These are phyloP conservation scores for Micrasema longulum DNA, from an alignment of 1,140 invertebrate genomes.

Conservation along the genomic window DNA sequence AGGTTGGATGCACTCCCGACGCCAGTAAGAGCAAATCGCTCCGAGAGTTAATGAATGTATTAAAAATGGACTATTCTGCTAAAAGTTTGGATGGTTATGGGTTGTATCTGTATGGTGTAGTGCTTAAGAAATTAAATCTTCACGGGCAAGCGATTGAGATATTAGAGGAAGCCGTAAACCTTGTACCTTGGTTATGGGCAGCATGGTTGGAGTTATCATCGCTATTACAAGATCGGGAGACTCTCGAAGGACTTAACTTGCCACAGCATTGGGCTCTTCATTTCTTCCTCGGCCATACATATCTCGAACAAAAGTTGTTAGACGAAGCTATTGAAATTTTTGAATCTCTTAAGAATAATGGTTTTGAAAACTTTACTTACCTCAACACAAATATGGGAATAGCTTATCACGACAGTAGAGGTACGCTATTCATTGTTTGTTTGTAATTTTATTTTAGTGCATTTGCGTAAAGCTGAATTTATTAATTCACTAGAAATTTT, in stretches of 20 bases:
- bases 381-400: conserved; percentile 93
- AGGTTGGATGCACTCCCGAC: conserved; percentile 78
- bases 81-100: conserved; percentile 87
- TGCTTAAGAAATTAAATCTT: conserved; percentile 89
- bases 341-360: conserved; percentile 78
- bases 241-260: conserved; percentile 75
- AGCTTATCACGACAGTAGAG: conserved; percentile 92
- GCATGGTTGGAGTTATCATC: conserved; percentile 93
- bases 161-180: conserved; percentile 81
- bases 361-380: conserved; percentile 90
- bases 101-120: conserved; percentile 91
- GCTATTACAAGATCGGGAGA: conserved; percentile 84
- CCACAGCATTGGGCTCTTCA: conserved; percentile 96
- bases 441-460: conserved; percentile 30
- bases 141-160: conserved; percentile 79
- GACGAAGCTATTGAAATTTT: conserved; percentile 91
- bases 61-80: conserved; percentile 71
- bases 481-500: too few relatives aligned
- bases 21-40: conserved; percentile 71
- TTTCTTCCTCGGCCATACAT: conserved; percentile 92
- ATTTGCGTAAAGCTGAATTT: conserved; percentile 39
- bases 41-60: conserved; percentile 68
- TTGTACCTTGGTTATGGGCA: conserved; percentile 89
- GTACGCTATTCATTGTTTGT: conserved; percentile 68
- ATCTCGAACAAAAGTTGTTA: conserved; percentile 90